phyloP scores from a whole-genome alignment of 2,888 invertebrate species.

The Liodrosophila aerea region DNA sequence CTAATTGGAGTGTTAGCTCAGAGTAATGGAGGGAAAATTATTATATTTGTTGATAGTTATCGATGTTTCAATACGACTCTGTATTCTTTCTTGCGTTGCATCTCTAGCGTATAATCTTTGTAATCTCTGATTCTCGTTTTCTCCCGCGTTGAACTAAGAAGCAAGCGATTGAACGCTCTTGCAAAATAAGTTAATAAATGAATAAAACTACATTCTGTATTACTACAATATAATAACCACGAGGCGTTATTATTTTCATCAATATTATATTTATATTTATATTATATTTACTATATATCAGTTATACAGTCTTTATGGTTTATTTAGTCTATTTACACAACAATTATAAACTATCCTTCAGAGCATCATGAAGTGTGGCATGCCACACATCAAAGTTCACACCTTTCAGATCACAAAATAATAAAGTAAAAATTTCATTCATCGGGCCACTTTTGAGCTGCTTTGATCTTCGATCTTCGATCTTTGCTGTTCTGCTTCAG shows the following conservation, averaged over 20 bases:
- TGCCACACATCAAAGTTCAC: slow-evolving; percentile 65
- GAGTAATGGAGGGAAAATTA: no score
- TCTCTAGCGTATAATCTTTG: no score
- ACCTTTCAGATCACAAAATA: slow-evolving; percentile 39
- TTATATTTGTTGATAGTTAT: no score
- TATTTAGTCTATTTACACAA: background rate
- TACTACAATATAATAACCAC: no score
- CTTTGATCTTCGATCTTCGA: slow-evolving; percentile 58
- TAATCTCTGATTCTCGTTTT: no score
- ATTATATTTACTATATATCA: background rate
- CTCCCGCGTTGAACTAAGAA: no score
- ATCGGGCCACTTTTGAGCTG: slow-evolving; percentile 30
- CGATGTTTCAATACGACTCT: no score
- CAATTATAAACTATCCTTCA: background rate
- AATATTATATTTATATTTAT: background rate
- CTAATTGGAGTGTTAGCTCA: slow-evolving; percentile 29
- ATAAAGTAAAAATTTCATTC: slow-evolving; percentile 11
- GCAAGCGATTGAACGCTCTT: no score
- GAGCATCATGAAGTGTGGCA: slow-evolving; percentile 15
- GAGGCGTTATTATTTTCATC: no score
- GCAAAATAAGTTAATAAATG: no score
- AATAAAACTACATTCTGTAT: no score
- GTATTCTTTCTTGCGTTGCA: no score
- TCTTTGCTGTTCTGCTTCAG: slow-evolving; percentile 31
- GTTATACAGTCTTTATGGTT: background rate